Conservation (phyloP, 2,113 vertebrate species). For the Regulus satrapa region DNA sequence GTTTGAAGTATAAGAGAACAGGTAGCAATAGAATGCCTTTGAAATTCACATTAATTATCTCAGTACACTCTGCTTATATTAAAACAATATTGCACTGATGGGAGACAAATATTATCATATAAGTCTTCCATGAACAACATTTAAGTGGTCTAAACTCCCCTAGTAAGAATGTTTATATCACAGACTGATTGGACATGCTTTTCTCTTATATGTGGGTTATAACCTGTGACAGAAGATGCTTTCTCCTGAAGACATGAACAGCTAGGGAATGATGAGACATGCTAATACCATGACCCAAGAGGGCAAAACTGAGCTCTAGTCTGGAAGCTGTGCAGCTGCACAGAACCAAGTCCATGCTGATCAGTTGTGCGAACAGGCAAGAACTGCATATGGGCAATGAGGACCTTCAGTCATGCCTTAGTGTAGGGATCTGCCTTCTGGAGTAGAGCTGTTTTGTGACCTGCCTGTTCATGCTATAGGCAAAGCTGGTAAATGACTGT, state of each 20-base stretch:
- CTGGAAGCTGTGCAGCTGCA: not conserved
- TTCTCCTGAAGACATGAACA: not conserved
- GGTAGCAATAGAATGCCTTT: not conserved
- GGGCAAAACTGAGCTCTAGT: not conserved
- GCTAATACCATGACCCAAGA: not conserved
- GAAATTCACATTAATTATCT: not conserved
- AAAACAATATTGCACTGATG: not conserved
- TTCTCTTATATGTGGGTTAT: not conserved
- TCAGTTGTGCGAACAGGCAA: not conserved
- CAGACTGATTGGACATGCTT: not conserved
- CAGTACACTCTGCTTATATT: not conserved
- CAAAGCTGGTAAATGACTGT: not conserved
- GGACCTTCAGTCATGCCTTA: not conserved
- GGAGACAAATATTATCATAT: not conserved
- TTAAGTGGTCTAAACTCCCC: not conserved
- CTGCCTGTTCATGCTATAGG: not conserved
- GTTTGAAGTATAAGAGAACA: not conserved
- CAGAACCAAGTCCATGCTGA: not conserved
- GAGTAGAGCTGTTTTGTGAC: not conserved
- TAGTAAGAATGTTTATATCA: not conserved
- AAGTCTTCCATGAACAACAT: not conserved
- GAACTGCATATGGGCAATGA: not conserved
- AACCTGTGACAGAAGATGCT: not conserved
- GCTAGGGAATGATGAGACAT: not conserved
- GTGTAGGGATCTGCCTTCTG: not conserved